Evolutionary conservation across 2,888 invertebrate species (phyloP), one percentile per base, ranked within the genome.

Genomic region (Electrophaes corylata): DNA sequence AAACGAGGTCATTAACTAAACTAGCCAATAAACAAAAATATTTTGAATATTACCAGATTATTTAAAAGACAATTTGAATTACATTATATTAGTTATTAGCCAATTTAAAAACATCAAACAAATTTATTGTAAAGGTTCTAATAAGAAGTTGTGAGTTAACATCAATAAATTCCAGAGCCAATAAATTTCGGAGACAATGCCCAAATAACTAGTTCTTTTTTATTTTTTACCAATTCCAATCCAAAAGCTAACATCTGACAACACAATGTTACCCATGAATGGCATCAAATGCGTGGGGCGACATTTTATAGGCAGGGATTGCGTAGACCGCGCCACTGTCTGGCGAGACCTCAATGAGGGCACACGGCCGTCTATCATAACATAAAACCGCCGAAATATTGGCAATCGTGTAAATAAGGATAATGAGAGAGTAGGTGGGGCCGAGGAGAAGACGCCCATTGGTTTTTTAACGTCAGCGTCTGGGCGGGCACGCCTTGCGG

Each of bases 401-500:
- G 79, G 78, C 80, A 81, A 86, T 87, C 86, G 86, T 84, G 88
- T 86, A 87, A 86, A 88, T 81, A 83, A 88, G 87, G 85, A 87
- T 89, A 88, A 89, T 88, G 81, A 87, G 79, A 76, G 75, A 88
- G 91, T 88, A 89, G 91, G 90, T 88, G 91, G 88, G 84, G 89
- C 83, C 81, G 75, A 70, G 62, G 62, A 65, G 81, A 83, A 79
- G 80, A 88, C 89, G 88, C 90, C 90, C 90, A 88, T 82, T 81
- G 77, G 81, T 86, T 89, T 90, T 86, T 87, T 87, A 60, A 46
- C 82, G 80, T 79, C 81, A 76, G 70, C 79, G 83, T 84, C 86
- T 89, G 89, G 90, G 90, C 88, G 89, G 88, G 81, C 83, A 86
- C 88, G 89, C 88, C 88, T 89, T 73, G 76, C 84, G 74, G 65